A percentile compares a stretch with the other conserved stretches of the same genome.
Conservation (phyloP, 2,888 invertebrate genomes). For the Drosophila cyrtoloma region DNA sequence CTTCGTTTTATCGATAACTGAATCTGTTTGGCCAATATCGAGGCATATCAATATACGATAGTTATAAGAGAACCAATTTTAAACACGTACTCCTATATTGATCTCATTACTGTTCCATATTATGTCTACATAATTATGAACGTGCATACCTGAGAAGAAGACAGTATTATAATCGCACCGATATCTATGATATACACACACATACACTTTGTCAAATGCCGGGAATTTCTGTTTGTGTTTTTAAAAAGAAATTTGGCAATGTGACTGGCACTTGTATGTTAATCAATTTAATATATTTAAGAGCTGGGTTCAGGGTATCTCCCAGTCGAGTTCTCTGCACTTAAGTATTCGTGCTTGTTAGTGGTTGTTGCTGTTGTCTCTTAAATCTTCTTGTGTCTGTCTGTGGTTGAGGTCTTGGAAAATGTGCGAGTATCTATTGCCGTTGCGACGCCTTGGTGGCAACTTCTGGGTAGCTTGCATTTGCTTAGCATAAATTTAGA, state of each 20-base stretch:
- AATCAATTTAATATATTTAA: neutral
- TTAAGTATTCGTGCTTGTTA: neutral
- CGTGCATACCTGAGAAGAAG: neutral
- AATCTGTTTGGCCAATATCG: neutral
- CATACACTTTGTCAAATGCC: rapidly evolving
- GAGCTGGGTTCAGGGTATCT: neutral
- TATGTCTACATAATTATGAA: neutral
- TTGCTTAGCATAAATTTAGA: conserved; percentile 76
- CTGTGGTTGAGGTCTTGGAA: conserved; percentile 51
- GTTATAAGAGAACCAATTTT: neutral
- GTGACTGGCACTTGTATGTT: neutral
- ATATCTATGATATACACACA: neutral
- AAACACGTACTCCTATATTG: neutral
- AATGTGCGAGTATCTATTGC: conserved; percentile 44
- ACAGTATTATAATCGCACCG: neutral
- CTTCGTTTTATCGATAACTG: neutral
- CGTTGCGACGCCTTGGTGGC: conserved; percentile 52
- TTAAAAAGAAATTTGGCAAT: neutral
- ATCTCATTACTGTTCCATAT: neutral
- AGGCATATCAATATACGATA: neutral
- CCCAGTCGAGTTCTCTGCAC: neutral
- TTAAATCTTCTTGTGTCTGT: conserved; percentile 31
- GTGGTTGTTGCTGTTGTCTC: neutral
- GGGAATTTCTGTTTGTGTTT: neutral
- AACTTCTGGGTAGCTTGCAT: conserved; percentile 61